These are phyloP conservation scores for Drosophila merina DNA, from an alignment of 2,888 invertebrate genomes.

Conservation along the genomic window DNA sequence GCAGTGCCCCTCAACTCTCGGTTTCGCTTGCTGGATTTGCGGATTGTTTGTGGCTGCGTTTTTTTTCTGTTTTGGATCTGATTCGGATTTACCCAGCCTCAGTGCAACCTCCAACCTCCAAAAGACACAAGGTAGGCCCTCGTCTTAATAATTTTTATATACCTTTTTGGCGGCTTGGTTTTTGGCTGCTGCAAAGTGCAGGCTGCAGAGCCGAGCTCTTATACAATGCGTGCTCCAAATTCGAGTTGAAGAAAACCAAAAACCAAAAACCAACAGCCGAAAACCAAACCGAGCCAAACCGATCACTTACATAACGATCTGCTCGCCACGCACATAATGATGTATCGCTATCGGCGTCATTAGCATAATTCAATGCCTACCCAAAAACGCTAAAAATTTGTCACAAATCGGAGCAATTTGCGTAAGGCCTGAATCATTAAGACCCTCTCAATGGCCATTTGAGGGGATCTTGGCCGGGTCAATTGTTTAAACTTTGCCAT, in stretches of 20 bases:
- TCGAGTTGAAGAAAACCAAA: conserved; percentile 27
- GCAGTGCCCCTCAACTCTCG: conserved; percentile 21
- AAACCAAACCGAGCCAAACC: not conserved
- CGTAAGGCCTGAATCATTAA: conserved; percentile 40
- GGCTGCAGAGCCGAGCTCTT: conserved; percentile 38
- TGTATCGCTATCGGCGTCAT: conserved; percentile 61
- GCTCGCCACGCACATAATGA: conserved; percentile 53
- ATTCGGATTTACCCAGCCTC: conserved; percentile 29
- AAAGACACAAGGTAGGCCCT: conserved; percentile 47
- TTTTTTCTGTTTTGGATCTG: conserved; percentile 7
- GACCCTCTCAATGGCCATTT: not conserved
- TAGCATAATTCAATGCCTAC: conserved; percentile 72
- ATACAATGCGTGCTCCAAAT: conserved; percentile 70
- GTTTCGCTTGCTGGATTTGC: conserved; percentile 22
- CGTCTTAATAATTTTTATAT: not conserved
- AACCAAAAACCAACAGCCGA: conserved; percentile 1
- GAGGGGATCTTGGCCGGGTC: conserved; percentile 2
- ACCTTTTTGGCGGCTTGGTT: not conserved
- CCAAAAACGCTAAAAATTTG: conserved; percentile 31
- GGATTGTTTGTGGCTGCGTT: conserved; percentile 17
- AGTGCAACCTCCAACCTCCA: conserved; percentile 28
- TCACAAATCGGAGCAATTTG: conserved; percentile 55
- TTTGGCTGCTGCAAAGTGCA: conserved; percentile 17
- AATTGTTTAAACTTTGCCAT: conserved; percentile 71
- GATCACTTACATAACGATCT: conserved; percentile 49